Evolutionary conservation across 2,113 vertebrate species (phyloP).

Genomic region (Ptyas mucosa): DNA sequence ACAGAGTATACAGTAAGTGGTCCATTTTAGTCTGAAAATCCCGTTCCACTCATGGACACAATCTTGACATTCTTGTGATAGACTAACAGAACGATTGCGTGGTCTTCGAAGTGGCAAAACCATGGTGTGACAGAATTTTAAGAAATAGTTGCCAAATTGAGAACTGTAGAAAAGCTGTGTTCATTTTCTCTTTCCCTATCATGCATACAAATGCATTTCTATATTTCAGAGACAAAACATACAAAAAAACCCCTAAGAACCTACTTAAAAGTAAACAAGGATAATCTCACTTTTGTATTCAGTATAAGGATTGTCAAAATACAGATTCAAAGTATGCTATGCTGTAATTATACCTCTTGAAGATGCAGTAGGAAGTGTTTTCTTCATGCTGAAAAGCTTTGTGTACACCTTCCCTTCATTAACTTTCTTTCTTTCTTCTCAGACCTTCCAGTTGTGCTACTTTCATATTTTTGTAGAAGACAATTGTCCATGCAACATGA

Average conservation of each 20-base stretch:
- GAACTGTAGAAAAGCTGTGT: not conserved
- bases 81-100: not conserved
- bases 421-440: constrained; percentile 35
- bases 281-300: not conserved
- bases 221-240: not conserved
- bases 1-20: not conserved
- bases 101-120: not conserved
- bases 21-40: not conserved
- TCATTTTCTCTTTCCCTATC: not conserved
- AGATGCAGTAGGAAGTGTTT: not conserved
- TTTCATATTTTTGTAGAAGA: not conserved
- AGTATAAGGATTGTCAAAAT: not conserved
- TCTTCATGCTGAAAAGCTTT: constrained; percentile 27
- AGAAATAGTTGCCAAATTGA: not conserved
- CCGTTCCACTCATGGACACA: not conserved
- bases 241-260: not conserved
- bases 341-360: not conserved
- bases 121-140: not conserved
- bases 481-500: not conserved
- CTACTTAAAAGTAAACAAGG: not conserved
- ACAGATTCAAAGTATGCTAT: not conserved
- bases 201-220: not conserved
- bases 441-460: constrained; percentile 20
- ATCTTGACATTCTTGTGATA: not conserved
- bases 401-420: constrained; percentile 36